Conservation (phyloP, 2,113 vertebrate species). For the Parus major region DNA sequence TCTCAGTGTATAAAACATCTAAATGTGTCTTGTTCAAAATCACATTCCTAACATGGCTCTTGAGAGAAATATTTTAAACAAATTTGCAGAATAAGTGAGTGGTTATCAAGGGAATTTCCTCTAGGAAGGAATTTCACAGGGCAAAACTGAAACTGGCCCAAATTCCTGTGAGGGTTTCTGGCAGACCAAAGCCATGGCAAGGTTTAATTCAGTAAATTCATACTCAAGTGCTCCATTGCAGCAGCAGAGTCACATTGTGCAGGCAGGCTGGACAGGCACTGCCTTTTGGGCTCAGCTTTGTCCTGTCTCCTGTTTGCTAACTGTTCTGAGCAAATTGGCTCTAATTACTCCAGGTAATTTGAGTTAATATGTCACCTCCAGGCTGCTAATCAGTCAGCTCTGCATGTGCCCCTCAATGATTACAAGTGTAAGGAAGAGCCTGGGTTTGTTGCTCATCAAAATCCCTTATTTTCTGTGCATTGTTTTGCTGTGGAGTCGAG, state of each 20-base stretch:
- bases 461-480: not conserved
- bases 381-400: not conserved
- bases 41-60: not conserved
- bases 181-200: not conserved
- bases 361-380: not conserved
- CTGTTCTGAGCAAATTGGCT: not conserved
- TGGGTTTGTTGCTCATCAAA: not conserved
- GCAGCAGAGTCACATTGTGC: not conserved
- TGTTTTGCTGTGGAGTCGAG: not conserved
- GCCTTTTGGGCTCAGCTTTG: not conserved
- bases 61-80: not conserved
- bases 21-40: not conserved
- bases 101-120: not conserved
- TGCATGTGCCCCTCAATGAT: not conserved
- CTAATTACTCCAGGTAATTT: not conserved
- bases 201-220: not conserved
- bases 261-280: not conserved
- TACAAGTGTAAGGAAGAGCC: not conserved
- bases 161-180: not conserved
- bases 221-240: not conserved
- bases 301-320: not conserved
- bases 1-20: not conserved
- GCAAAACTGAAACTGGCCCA: not conserved
- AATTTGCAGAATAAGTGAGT: not conserved
- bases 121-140: not conserved